Percentiles rank a stretch among this genome's conserved stretches.
Evolutionary conservation across 2,888 invertebrate species (phyloP).

Genomic region (Biston stratarius): DNA sequence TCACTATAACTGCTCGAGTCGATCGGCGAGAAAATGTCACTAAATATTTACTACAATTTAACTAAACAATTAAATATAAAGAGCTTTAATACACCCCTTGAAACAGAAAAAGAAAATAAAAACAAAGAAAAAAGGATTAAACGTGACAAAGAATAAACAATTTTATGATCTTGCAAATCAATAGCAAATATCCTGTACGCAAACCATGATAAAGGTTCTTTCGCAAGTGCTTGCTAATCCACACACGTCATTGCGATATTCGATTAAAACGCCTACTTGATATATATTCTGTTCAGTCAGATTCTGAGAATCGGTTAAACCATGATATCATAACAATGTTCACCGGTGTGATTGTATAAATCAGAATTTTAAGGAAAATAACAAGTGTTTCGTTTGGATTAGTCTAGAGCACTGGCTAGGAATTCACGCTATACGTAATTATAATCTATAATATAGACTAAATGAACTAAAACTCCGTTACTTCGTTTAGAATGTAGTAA

Average conservation of each 20-base stretch:
- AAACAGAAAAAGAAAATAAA: background rate
- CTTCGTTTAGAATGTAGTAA: too few species aligned
- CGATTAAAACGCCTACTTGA: slow-evolving; percentile 13
- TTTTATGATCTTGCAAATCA: background rate
- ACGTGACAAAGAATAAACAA: background rate
- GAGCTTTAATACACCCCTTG: background rate
- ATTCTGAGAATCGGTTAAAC: slow-evolving; percentile 14
- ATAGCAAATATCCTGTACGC: slow-evolving; percentile 4
- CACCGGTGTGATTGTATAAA: background rate
- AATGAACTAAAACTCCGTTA: background rate
- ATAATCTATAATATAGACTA: background rate
- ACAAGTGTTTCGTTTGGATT: too few species aligned
- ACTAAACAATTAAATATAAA: too few species aligned
- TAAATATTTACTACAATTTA: background rate
- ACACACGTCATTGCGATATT: slow-evolving; percentile 13
- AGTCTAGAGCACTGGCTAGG: too few species aligned
- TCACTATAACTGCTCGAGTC: slow-evolving; percentile 2
- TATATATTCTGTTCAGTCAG: slow-evolving; percentile 6
- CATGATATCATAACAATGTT: slow-evolving; percentile 9
- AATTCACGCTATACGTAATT: too few species aligned
- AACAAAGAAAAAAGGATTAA: background rate
- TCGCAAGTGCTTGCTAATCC: slow-evolving; percentile 26
- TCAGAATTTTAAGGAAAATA: background rate
- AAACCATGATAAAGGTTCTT: slow-evolving; percentile 19
- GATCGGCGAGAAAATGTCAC: slow-evolving; percentile 11